Base-by-base conservation (phyloP, 2,113 vertebrate species). In the Pterocles burchelli region DNA sequence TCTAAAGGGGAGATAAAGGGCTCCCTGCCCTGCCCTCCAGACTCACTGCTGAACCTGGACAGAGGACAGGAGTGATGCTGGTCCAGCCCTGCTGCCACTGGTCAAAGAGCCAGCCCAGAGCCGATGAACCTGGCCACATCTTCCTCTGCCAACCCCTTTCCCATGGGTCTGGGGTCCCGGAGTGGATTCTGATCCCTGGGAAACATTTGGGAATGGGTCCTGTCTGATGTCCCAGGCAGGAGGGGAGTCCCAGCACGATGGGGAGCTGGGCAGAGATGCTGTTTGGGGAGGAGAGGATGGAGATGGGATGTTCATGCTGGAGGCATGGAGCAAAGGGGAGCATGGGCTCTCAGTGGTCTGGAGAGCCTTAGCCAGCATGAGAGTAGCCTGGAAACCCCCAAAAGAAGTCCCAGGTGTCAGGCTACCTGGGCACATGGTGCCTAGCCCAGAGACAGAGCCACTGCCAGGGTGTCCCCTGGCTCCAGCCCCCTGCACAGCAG, bases 51-150 rank as follows among this genome's bases (percentile, higher is more conserved):
- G 85, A 82, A 78, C 78, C 66, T 0, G 0, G 26, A 26, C 34
- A 0, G 6, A 91, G 34, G 61, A 54, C 0, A 3, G 77, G 61
- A 55, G 48, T 9, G 83, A 22, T 92, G 58, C 74, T 68, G 73
- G 29, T 29, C 74, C 81, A 85, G 48, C 34, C 52, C 52, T 67
- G 78, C 45, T 89, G 85, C 77, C 0, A 2, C 25, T 67, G 48
- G 52, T 55, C 2, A 0, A 58, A 67, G 16, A 63, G 38, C 38
- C 75, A 88, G 38, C 58, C 55, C 61, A 55, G 59, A 88, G n/a
- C 15, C 57, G 6, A 78, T 49, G 31, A 17, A 7, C 6, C n/a
- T 51, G 63, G 51, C 10, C 36, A 41, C 0, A 0, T 18, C 46
- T 31, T 52, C 18, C 54, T 73, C 79, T 86, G 31, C 49, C 3